These are phyloP conservation scores for Nemapogon koenigi DNA, from an alignment of 2,888 invertebrate species.

Conservation along the genomic window DNA sequence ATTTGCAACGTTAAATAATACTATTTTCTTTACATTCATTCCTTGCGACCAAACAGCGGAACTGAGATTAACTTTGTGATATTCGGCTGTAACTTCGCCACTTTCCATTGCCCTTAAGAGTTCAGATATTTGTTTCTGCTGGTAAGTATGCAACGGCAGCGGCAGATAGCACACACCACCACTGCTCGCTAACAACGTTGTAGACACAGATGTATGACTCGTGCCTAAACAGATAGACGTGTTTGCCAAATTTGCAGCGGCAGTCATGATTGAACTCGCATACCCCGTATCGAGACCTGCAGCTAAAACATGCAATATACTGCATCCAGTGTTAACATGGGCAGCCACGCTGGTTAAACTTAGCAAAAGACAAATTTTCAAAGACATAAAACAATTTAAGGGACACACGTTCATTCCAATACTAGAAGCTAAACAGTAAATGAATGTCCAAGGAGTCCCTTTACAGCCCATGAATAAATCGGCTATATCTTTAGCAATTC, in stretches of 20 bases:
- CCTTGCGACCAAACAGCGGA: slow-evolving; percentile 50
- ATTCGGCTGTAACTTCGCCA: slow-evolving; percentile 29
- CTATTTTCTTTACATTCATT: slow-evolving; percentile 41
- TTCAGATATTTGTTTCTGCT: slow-evolving; percentile 32
- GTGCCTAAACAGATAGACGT: slow-evolving; percentile 29
- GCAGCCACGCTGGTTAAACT: slow-evolving; percentile 48
- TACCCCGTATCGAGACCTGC: slow-evolving; percentile 39
- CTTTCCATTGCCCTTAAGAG: slow-evolving; percentile 38
- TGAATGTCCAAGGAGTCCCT: slow-evolving; percentile 43
- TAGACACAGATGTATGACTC: slow-evolving; percentile 26
- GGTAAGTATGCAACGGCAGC: slow-evolving; percentile 41
- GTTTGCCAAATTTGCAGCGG: slow-evolving; percentile 36
- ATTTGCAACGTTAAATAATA: slow-evolving; percentile 35
- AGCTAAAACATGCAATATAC: slow-evolving; percentile 39
- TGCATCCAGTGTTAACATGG: slow-evolving; percentile 26
- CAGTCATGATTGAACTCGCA: slow-evolving; percentile 35
- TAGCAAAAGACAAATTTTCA: slow-evolving; percentile 43
- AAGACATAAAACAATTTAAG: slow-evolving; percentile 43
- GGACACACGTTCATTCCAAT: slow-evolving; percentile 42
- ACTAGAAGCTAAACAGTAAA: slow-evolving; percentile 46
- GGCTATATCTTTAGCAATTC: slow-evolving; percentile 29
- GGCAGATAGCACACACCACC: slow-evolving; percentile 42
- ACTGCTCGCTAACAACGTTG: slow-evolving; percentile 33
- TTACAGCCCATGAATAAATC: slow-evolving; percentile 33
- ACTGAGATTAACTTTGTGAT: slow-evolving; percentile 26